Evolutionary conservation across 2,888 invertebrate genomes (phyloP), one percentile per base, ranked within the genome.

Genomic region (Cephonodes hylas): DNA sequence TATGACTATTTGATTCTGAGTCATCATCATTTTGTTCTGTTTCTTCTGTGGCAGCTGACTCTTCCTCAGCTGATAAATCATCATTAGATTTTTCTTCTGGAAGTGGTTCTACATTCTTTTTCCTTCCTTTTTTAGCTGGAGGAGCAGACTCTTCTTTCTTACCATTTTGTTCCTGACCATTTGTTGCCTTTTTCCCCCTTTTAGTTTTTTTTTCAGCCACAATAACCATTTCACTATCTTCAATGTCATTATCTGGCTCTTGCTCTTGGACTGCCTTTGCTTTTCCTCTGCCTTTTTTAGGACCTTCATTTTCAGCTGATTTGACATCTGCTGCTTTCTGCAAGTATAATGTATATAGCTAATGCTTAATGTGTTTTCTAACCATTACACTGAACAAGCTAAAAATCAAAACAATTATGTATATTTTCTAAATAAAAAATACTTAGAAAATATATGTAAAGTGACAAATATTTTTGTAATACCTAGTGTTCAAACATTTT

Each of bases 301-400:
- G 77, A 60, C 75, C 85, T 72, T 86, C 89, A 77, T 66, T 83
- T 67, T 85, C 86, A 56, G 79, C 68, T 62, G 78, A 74, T 76
- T 89, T 87, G 42, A 81, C 77, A 68, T 88, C 89, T 66, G 81
- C 77, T 66, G 83, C 72, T 84, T 91, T 91, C 91, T 91, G 88
- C 56, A 86, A 85, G 65, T 25, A 45, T 27, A 44, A 38, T 53
- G 42, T 25, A 57, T 15, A 38, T 48, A 13, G 48, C 38, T 42
- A 46, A 38, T 15, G 31, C 34, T 59, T 18, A 46, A 53, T 53
- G 31, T 31, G 10, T 53, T 53, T 53, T 1, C 8, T 31, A 3
- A 38, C 10, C n/a, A 38, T 4, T 3, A n/a, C 38, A n/a, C 4
- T 34, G 4, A 38, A 38, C 13, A 10, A 38, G n/a, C 38, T 13